Conservation (phyloP, 2,113 vertebrate genomes). For the Gorilla gorilla region DNA sequence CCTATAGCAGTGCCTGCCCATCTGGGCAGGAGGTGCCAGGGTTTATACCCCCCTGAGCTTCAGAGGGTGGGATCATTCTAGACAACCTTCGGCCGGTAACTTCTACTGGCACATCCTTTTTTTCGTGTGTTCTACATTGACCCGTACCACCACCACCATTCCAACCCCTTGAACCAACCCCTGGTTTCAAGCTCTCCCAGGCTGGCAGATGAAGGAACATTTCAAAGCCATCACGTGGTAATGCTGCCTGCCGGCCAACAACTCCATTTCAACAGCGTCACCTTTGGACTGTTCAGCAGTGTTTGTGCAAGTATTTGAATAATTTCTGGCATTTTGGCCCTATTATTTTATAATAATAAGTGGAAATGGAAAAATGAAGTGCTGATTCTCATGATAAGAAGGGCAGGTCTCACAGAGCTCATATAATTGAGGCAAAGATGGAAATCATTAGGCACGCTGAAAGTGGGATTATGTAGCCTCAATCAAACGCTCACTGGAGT, state of each 20-base stretch:
- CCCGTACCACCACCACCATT: background rate
- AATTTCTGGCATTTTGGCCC: conserved; percentile 57
- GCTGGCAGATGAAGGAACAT: background rate
- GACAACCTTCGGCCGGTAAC: background rate
- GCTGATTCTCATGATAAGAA: conserved; percentile 61
- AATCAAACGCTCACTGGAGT: conserved; percentile 21
- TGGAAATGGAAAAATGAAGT: conserved; percentile 64
- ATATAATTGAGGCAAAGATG: conserved; percentile 64
- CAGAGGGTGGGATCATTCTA: background rate
- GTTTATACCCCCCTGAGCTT: background rate
- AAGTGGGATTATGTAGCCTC: conserved; percentile 4
- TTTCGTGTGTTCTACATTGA: background rate
- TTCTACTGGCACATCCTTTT: background rate
- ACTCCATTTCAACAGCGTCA: background rate
- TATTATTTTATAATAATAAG: conserved; percentile 55
- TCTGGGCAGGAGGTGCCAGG: background rate
- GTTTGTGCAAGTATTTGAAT: conserved; percentile 46
- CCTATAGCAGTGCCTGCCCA: background rate
- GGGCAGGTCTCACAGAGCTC: conserved; percentile 35
- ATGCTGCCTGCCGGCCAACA: background rate
- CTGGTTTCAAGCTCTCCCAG: background rate
- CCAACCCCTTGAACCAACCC: background rate
- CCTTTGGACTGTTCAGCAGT: conserved; percentile 13
- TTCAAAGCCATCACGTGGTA: background rate
- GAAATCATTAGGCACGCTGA: conserved; percentile 54